Evolutionary conservation across 2,888 invertebrate species (phyloP).

Genomic region (Hydriomena furcata): DNA sequence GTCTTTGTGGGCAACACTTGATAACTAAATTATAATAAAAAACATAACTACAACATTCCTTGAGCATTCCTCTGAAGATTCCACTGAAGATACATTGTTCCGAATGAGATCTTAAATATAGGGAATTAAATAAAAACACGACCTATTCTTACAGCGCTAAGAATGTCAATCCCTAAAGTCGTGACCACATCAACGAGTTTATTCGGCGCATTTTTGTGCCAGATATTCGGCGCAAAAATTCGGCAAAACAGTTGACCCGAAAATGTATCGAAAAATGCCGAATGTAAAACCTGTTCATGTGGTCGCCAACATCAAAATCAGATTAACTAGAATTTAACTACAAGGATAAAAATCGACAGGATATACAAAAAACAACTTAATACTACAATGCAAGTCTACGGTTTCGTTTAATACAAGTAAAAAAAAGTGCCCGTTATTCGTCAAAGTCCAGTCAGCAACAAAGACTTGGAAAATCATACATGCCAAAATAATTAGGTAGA

Average conservation of each 20-base stretch:
- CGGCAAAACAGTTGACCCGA: not conserved
- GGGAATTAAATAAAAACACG: constrained; percentile 48
- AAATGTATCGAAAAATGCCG: not conserved
- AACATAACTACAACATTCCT: constrained; percentile 57
- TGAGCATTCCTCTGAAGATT: constrained; percentile 64
- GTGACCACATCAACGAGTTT: constrained; percentile 25
- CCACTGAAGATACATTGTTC: constrained; percentile 62
- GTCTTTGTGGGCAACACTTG: constrained; percentile 29
- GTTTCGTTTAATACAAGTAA: constrained; percentile 26
- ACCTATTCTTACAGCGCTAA: constrained; percentile 48
- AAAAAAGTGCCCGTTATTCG: constrained; percentile 20
- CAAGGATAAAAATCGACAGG: constrained; percentile 38
- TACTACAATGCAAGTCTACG: constrained; percentile 37
- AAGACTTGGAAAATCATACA: constrained; percentile 30
- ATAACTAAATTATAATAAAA: constrained; percentile 30
- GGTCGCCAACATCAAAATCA: constrained; percentile 33
- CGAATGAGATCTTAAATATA: constrained; percentile 57
- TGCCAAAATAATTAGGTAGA: too few relatives aligned
- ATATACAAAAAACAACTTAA: constrained; percentile 50
- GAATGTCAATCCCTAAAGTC: constrained; percentile 43
- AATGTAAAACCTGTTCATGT: constrained; percentile 36
- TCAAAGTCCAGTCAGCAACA: constrained; percentile 10
- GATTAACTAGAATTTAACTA: constrained; percentile 57
- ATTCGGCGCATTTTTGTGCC: constrained; percentile 1
- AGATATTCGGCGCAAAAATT: constrained; percentile 11